Evolutionary conservation across 2,888 invertebrate species (phyloP).

Genomic region (Drosophila heteroneura): DNA sequence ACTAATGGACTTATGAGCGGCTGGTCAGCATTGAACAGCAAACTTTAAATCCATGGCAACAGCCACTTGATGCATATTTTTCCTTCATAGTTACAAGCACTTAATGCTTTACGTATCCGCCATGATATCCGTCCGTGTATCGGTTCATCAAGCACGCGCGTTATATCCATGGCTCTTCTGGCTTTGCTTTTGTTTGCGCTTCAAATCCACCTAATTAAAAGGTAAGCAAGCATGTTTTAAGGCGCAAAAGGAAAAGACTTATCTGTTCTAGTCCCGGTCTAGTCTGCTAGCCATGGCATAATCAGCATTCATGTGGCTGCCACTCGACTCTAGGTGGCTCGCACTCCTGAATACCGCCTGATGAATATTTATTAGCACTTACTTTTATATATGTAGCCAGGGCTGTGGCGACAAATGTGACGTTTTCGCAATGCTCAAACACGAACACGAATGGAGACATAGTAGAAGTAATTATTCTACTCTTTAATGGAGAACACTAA

Average conservation of each 20-base stretch:
- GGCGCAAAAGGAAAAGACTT: constrained; percentile 48
- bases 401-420: constrained; percentile 21
- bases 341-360: constrained; percentile 18
- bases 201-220: constrained; percentile 78
- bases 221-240: constrained; percentile 68
- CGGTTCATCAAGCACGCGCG: constrained; percentile 72
- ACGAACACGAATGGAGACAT: constrained; percentile 22
- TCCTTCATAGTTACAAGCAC: background rate
- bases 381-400: constrained; percentile 22
- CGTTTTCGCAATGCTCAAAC: constrained; percentile 16
- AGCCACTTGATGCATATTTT: constrained; percentile 62
- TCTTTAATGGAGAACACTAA: constrained; percentile 3
- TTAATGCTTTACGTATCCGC: constrained; percentile 55
- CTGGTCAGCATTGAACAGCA: constrained; percentile 9
- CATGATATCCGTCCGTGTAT: constrained; percentile 27
- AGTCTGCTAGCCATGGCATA: constrained; percentile 38
- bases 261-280: constrained; percentile 16
- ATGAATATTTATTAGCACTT: constrained; percentile 62
- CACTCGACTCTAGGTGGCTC: constrained; percentile 4
- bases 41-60: constrained; percentile 35
- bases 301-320: constrained; percentile 54
- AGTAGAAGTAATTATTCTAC: constrained; percentile 35
- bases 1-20: constrained; percentile 22
- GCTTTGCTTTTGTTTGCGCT: constrained; percentile 58
- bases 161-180: constrained; percentile 21